A percentile compares a stretch with the other conserved stretches of the same genome.
These are phyloP conservation scores for Drosophila robusta DNA, from an alignment of 2,888 invertebrate genomes.

Conservation along the genomic window DNA sequence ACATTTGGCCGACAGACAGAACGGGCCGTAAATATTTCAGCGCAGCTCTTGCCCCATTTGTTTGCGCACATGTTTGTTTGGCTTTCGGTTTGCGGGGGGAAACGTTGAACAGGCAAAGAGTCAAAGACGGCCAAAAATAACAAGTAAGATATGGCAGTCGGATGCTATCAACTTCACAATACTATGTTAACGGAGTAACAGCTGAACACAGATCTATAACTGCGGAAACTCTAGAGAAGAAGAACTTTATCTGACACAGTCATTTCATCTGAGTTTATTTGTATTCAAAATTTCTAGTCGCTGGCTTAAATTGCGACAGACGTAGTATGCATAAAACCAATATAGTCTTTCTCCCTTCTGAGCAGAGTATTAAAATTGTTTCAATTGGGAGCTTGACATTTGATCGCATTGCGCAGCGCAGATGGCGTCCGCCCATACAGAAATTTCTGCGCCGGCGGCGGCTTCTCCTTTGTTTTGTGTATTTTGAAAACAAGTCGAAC, in stretches of 20 bases:
- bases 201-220: too few species aligned
- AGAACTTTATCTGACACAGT: too few species aligned
- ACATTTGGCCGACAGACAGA: slow-evolving; percentile 41
- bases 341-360: not conserved
- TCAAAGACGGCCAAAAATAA: slow-evolving; percentile 3
- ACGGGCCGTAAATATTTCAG: slow-evolving; percentile 46
- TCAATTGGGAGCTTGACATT: slow-evolving; percentile 65
- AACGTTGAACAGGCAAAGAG: slow-evolving; percentile 5
- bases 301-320: too few species aligned
- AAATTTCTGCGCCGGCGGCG: slow-evolving; percentile 36
- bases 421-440: slow-evolving; percentile 62
- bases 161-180: not conserved
- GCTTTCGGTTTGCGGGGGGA: slow-evolving; percentile 36
- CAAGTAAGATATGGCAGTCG: not conserved
- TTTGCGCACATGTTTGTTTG: slow-evolving; percentile 57
- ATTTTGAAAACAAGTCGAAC: slow-evolving; percentile 50
- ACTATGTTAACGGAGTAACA: not conserved
- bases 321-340: too few species aligned
- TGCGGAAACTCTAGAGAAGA: too few species aligned
- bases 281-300: too few species aligned
- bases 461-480: slow-evolving; percentile 28
- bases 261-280: too few species aligned
- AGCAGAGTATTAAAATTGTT: not conserved
- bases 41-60: slow-evolving; percentile 44
- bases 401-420: slow-evolving; percentile 57